Evolutionary conservation across 2,113 vertebrate genomes (phyloP), one percentile per base, ranked within the genome.

Genomic region (Herpailurus yagouaroundi): DNA sequence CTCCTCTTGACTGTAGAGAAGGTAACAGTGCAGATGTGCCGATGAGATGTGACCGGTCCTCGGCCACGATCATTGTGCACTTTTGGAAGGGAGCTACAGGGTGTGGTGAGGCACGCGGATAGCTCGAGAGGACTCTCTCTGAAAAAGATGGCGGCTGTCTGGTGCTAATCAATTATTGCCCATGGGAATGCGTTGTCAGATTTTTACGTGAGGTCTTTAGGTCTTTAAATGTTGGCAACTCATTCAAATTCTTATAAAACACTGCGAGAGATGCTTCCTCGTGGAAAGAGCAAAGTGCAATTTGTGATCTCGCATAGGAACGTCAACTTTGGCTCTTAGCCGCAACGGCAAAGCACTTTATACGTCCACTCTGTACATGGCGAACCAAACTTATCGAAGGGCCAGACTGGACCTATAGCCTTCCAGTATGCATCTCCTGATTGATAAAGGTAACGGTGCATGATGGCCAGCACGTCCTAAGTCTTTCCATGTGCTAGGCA

Each of bases 211-310:
- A 96, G 57, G 19, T 57, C 5, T 86, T 89, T 63, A n/a, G 25
- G 63, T 77, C 87, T 87, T 83, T 66, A 76, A 92, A 77, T 57
- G 14, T 52, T 90, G 64, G 63, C 55, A 55, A 21, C 16, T 60
- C 29, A 80, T 81, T 92, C 57, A 85, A 55, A 33, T 93, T 84
- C 50, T 87, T 95, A 48, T 7, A 82, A 77, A 94, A 68, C 3
- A 45, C 13, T 16, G 2, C 18, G 60, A 94, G 48, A 94, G 71
- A 38, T 55, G 80, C 33, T 95, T 93, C 16, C n/a, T 79, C 36
- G 18, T 63, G 55, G 84, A 95, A 81, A 38, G 21, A 74, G 45
- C 50, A 90, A 88, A 94, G 48, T 60, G 19, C 25, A 71, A 48
- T 13, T 84, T 63, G 36, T 15, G 74, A 50, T 85, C 45, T 73